Base-by-base conservation (phyloP, 2,888 invertebrate genomes). In the Oxytorus armatus region DNA sequence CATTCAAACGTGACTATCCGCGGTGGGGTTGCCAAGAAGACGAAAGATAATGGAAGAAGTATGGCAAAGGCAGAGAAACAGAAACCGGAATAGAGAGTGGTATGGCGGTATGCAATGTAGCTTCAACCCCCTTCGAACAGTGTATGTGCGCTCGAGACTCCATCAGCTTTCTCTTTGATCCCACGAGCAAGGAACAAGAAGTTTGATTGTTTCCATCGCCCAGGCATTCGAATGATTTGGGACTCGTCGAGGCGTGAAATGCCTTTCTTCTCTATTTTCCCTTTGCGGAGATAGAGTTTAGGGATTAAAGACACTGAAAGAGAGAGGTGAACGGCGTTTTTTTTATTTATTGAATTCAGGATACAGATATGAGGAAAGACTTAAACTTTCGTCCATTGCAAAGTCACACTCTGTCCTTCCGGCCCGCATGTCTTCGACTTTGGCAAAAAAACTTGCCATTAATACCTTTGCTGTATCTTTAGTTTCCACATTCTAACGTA, bases 191-290 rank as follows among this genome's bases (percentile, higher is more conserved):
- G 88, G 87, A 88, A 89, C 88, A 89, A 88, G 89, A 89, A 89
- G 89, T 90, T 90, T 89, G 89, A 90, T 90, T 90, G 90, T 89
- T 90, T 90, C 88, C 89, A 89, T 88, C 86, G 85, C 79, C 83
- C 87, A 85, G 86, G 84, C 81, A 88, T 89, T 88, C 88, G 88
- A 89, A 89, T 87, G 87, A 86, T 89, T 88, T 84, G 85, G 78
- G 87, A 88, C 85, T 86, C 84, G 85, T 84, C 86, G 72, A 88
- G 89, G 90, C 89, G 89, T 89, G 87, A 89, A 90, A 89, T 84
- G 84, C 84, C 85, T 84, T 84, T 83, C 85, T 84, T 82, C 77
- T 83, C 82, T 82, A 83, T 85, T 83, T 57, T 77, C 76, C 75
- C 49, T 74, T 59, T 68, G 74, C 72, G 4, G 57, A 65, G 25